Conservation (phyloP, 2,113 vertebrate genomes). For the Glareola pratincola region DNA sequence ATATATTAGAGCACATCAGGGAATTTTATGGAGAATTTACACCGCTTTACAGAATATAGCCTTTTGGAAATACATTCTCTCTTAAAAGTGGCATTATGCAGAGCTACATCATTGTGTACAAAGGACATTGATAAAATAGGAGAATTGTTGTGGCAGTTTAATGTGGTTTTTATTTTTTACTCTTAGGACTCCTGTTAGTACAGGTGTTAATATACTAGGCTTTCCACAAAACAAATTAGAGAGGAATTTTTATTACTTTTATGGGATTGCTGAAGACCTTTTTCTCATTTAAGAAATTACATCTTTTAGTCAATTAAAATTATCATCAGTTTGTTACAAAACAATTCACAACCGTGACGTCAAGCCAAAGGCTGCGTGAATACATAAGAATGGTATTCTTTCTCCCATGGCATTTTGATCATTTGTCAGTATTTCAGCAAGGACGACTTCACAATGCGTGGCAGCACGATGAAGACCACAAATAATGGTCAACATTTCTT, state of each 20-base stretch:
- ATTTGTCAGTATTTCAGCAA: background rate
- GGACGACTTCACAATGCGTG: background rate
- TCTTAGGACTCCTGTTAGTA: background rate
- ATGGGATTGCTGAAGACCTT: background rate
- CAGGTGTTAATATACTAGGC: background rate
- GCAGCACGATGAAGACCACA: background rate
- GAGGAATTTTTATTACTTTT: background rate
- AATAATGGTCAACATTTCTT: background rate
- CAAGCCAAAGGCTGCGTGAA: background rate
- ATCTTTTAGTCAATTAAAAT: background rate
- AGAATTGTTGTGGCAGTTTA: background rate
- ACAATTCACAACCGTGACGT: background rate
- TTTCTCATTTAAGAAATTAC: background rate
- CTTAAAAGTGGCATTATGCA: background rate
- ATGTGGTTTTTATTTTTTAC: background rate
- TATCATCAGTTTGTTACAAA: background rate
- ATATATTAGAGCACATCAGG: background rate
- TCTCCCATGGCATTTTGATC: background rate
- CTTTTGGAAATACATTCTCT: background rate
- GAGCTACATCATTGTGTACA: background rate
- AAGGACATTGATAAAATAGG: background rate
- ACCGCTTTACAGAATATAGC: background rate
- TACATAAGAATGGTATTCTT: background rate
- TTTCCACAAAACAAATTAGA: slow-evolving; percentile 1
- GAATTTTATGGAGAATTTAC: background rate